These are phyloP conservation scores for Homalodisca vitripennis DNA, from an alignment of 1,140 invertebrate genomes.

Conservation along the genomic window DNA sequence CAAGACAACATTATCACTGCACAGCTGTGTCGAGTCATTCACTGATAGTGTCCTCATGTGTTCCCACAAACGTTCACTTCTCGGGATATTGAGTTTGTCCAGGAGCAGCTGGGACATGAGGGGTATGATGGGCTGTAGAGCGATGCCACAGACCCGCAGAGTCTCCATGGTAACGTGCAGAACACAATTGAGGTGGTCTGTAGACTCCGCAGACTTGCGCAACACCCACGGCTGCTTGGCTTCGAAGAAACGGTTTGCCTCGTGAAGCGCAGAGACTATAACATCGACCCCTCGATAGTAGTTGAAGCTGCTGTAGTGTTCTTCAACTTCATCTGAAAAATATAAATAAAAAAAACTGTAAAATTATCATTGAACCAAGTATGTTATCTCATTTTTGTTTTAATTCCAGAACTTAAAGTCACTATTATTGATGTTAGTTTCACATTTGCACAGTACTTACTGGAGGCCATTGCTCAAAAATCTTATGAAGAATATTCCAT, in stretches of 20 bases:
- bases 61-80: conserved; percentile 54
- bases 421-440: too few species aligned
- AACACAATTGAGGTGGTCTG: conserved; percentile 65
- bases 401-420: too few species aligned
- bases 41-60: conserved; percentile 43
- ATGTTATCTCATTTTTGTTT: not conserved
- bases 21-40: conserved; percentile 25
- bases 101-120: conserved; percentile 62
- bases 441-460: too few species aligned
- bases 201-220: conserved; percentile 53
- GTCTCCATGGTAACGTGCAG: conserved; percentile 83
- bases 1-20: conserved; percentile 38
- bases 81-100: conserved; percentile 61
- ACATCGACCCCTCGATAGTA: conserved; percentile 83
- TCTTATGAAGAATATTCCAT: too few species aligned
- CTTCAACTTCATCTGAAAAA: conserved; percentile 12
- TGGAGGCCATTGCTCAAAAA: too few species aligned
- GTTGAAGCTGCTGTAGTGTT: conserved; percentile 73
- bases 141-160: conserved; percentile 67
- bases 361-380: not conserved
- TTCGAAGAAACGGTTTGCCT: conserved; percentile 85
- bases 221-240: conserved; percentile 85
- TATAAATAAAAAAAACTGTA: not conserved
- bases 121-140: conserved; percentile 85
- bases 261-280: conserved; percentile 69